Percentiles rank a stretch among this genome's conserved stretches.
These are phyloP conservation scores for Yponomeuta cagnagella DNA, from an alignment of 2,888 invertebrate species.

Conservation along the genomic window DNA sequence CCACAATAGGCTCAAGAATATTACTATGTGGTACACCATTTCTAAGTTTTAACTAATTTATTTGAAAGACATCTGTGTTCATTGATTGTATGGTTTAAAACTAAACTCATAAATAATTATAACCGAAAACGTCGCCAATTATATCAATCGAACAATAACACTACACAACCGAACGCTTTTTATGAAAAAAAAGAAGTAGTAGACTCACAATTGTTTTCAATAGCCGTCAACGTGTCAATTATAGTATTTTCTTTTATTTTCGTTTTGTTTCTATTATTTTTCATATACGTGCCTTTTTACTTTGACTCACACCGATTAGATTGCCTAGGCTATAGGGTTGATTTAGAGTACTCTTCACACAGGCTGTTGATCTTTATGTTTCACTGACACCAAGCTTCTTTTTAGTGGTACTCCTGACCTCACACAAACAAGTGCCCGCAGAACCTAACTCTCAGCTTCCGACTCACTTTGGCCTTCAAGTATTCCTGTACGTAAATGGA, in stretches of 20 bases:
- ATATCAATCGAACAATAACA: constrained; percentile 48
- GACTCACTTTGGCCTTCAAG: constrained; percentile 66
- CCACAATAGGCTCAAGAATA: constrained; percentile 35
- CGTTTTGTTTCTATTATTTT: constrained; percentile 50
- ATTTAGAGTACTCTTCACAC: constrained; percentile 72
- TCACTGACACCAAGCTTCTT: constrained; percentile 73
- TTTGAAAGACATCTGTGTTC: not conserved
- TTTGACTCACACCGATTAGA: constrained; percentile 66
- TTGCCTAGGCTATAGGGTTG: constrained; percentile 73
- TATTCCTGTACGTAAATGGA: constrained; percentile 42
- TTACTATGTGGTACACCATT: constrained; percentile 48
- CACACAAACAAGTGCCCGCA: constrained; percentile 75
- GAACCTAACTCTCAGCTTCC: constrained; percentile 74
- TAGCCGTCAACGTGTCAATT: constrained; percentile 70
- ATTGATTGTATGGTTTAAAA: constrained; percentile 17
- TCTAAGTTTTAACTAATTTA: constrained; percentile 28
- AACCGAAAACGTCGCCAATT: constrained; percentile 30
- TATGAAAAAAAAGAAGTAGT: constrained; percentile 51
- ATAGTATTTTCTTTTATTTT: constrained; percentile 60
- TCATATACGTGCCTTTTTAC: constrained; percentile 66
- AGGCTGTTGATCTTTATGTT: constrained; percentile 71
- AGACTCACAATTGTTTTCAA: constrained; percentile 57
- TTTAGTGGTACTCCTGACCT: constrained; percentile 73
- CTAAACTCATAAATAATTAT: constrained; percentile 23
- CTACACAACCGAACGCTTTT: constrained; percentile 65